These are phyloP conservation scores for Zaprionus davidi DNA, from an alignment of 1,140 invertebrate genomes.

Conservation along the genomic window DNA sequence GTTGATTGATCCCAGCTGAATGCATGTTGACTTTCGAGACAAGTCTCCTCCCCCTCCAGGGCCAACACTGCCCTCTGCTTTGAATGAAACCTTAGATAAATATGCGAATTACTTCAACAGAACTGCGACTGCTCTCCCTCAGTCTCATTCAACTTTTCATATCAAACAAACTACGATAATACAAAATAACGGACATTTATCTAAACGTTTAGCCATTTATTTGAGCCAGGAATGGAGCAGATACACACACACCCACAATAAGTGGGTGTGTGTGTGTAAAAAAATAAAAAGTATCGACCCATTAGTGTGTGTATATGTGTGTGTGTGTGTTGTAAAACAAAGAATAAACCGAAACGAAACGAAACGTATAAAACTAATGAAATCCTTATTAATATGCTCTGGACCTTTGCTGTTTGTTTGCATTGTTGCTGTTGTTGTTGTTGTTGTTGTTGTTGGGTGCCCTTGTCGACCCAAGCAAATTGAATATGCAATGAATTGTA, in stretches of 20 bases:
- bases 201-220: slow-evolving; percentile 77
- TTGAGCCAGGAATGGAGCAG: slow-evolving; percentile 37
- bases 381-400: slow-evolving; percentile 82
- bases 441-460: slow-evolving; percentile 34
- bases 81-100: slow-evolving; percentile 24
- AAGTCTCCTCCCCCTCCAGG: not conserved
- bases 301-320: slow-evolving; percentile 38
- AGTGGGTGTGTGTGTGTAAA: slow-evolving; percentile 7
- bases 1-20: slow-evolving; percentile 46
- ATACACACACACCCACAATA: not conserved
- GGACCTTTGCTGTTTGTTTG: slow-evolving; percentile 77
- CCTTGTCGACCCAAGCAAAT: slow-evolving; percentile 69
- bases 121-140: slow-evolving; percentile 18
- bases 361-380: slow-evolving; percentile 81
- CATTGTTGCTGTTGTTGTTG: slow-evolving; percentile 28
- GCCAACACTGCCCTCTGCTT: no score
- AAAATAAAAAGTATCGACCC: slow-evolving; percentile 58
- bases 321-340: slow-evolving; percentile 23
- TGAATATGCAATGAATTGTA: slow-evolving; percentile 83
- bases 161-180: slow-evolving; percentile 74
- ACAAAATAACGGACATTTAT: slow-evolving; percentile 75
- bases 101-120: slow-evolving; percentile 38
- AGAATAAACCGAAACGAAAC: slow-evolving; percentile 24
- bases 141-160: slow-evolving; percentile 56
- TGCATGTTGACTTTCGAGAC: slow-evolving; percentile 14